Conservation (phyloP, 2,113 vertebrate species). For the Sminthopsis crassicaudata region DNA sequence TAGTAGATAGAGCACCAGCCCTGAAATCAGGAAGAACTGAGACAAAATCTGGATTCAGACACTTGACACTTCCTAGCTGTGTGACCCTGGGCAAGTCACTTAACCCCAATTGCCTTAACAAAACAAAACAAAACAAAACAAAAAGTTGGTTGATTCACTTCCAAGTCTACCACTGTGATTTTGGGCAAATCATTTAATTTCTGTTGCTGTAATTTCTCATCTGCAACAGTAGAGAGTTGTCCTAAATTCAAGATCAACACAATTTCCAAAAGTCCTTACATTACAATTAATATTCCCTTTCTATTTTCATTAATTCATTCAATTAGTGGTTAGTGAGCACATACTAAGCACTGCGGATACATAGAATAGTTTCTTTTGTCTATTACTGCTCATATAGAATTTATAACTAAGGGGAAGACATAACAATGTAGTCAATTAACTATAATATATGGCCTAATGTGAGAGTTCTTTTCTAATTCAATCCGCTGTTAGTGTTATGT, state of each 20-base stretch:
- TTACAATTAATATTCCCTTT: neutral
- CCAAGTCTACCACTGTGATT: neutral
- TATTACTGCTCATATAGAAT: neutral
- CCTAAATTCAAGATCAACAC: neutral
- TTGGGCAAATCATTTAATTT: neutral
- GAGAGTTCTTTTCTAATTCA: neutral
- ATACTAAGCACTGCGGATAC: neutral
- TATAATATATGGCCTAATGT: neutral
- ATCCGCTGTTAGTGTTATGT: neutral
- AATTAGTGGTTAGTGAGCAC: neutral
- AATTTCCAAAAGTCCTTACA: neutral
- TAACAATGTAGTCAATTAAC: neutral
- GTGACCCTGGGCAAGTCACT: no score
- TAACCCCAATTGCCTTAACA: no score
- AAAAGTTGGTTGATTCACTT: neutral
- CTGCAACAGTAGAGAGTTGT: neutral
- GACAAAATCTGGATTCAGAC: no score
- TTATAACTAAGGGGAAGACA: neutral
- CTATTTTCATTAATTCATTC: neutral
- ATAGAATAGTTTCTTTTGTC: neutral
- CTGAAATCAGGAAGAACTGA: no score
- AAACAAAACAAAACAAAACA: no score
- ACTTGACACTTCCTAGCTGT: no score
- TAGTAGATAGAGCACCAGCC: no score
- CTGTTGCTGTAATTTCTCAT: neutral